Base-by-base conservation (phyloP, 2,888 invertebrate genomes). In the Amphipoea lucens region DNA sequence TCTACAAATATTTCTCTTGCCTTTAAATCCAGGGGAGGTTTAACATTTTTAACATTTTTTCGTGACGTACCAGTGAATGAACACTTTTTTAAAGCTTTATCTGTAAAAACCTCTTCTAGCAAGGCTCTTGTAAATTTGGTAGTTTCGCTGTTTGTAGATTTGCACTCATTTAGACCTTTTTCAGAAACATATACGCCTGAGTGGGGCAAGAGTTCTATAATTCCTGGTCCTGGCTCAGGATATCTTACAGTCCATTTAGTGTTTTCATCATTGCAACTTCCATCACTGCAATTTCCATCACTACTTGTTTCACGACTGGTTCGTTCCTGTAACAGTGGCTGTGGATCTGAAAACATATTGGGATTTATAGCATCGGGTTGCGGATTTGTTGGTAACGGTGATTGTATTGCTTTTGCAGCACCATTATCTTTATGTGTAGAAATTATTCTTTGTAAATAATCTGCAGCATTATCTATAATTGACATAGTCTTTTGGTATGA, bases 181-280 rank as follows among this genome's bases (percentile, higher is more conserved):
- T 54, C 4, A 51, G 76, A 76, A 36, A 81, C 81, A 70, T 81
- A 81, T 4, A 81, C 81, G 14, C 76, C 81, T 20, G 81, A 60
- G 5, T 76, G n/a, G 54, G 81, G 82, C 14, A 71, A 4, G 40
- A 81, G 81, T 29, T 81, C 81, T 45, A 76, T 36, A 36, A 45
- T 36, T 4, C 45, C 81, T 76, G 2, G 42, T 66, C 66, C 60
- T 42, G 6, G 70, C 51, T 66, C 66, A 36, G 76, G 63, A 51
- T 81, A 45, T 40, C 17, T 76, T 11, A 81, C 0, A 20, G 81
- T 81, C 81, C 76, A 81, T 70, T 36, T 81, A 76, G 14, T 20
- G 29, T 66, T 60, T 70, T 76, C 60, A 5, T 48, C 12, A 66
- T 11, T 57, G 23, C 23, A 9, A 48, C 12, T 66, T 76, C 66